Evolutionary conservation across 2,113 vertebrate genomes (phyloP).

Genomic region (Mirounga angustirostris): DNA sequence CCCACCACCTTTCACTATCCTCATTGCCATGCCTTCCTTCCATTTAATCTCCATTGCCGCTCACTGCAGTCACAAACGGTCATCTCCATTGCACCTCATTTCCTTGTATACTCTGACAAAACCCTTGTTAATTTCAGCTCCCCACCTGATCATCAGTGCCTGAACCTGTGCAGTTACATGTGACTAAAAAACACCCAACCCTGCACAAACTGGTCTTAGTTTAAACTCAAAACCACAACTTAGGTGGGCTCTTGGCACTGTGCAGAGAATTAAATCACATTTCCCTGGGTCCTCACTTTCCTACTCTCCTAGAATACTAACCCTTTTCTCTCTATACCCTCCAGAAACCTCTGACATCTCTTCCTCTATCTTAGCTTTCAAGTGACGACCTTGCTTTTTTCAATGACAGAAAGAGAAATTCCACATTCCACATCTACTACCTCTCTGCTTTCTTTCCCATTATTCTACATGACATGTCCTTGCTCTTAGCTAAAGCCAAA

Average conservation of each 20-base stretch:
- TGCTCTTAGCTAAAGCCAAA: not conserved
- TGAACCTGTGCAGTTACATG: not conserved
- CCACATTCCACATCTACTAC: not conserved
- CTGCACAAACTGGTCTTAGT: not conserved
- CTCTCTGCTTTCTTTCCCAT: not conserved
- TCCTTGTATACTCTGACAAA: not conserved
- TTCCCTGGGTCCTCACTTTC: not conserved
- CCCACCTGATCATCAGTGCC: not conserved
- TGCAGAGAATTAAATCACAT: not conserved
- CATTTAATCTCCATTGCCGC: not conserved
- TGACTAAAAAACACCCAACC: not conserved
- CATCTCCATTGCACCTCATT: not conserved
- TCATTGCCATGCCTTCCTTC: not conserved
- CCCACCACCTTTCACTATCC: not conserved
- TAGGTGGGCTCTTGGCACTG: not conserved
- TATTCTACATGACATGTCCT: not conserved
- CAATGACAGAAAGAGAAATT: conserved; percentile 10
- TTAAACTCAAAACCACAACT: conserved; percentile 5
- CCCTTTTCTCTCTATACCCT: not conserved
- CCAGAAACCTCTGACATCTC: not conserved
- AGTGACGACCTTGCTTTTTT: not conserved
- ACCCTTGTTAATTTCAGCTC: not conserved
- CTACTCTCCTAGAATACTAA: not conserved
- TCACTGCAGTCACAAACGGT: not conserved
- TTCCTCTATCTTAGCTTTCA: not conserved